phyloP scores from a whole-genome alignment of 2,888 invertebrate species.

The Drosophila subsilvestris region DNA sequence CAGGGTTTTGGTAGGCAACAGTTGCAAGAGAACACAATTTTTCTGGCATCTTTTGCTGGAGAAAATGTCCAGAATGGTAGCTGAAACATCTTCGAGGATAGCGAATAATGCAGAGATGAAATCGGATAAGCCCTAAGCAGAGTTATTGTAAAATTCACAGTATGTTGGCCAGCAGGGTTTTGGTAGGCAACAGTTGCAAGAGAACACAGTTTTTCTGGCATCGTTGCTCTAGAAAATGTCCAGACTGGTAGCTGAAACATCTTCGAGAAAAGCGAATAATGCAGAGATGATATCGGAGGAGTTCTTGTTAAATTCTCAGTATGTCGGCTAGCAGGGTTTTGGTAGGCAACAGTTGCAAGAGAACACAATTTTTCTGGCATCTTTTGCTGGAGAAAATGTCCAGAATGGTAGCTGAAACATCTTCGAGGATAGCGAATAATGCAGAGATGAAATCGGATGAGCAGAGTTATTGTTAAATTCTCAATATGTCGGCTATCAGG shows the following conservation, averaged over 20 bases:
- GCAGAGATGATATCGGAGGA: not conserved
- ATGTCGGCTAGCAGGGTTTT: constrained; percentile 67
- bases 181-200: constrained; percentile 82
- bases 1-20: constrained; percentile 67
- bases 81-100: constrained; percentile 6
- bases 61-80: constrained; percentile 14
- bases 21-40: constrained; percentile 43
- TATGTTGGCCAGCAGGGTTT: constrained; percentile 77
- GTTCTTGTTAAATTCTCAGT: constrained; percentile 44
- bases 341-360: constrained; percentile 66
- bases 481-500: constrained; percentile 79
- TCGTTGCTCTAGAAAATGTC: constrained; percentile 7
- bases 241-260: not conserved
- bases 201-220: constrained; percentile 74
- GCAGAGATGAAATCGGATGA: not conserved
- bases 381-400: constrained; percentile 19
- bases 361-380: constrained; percentile 44
- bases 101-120: constrained; percentile 27
- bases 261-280: constrained; percentile 8
- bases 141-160: constrained; percentile 73
- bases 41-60: constrained; percentile 41
- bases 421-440: constrained; percentile 23
- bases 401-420: constrained; percentile 16
- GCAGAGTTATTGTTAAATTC: constrained; percentile 65
- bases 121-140: not conserved